Evolutionary conservation across 2,888 invertebrate genomes (phyloP).

Genomic region (Rhogogaster chlorosoma): DNA sequence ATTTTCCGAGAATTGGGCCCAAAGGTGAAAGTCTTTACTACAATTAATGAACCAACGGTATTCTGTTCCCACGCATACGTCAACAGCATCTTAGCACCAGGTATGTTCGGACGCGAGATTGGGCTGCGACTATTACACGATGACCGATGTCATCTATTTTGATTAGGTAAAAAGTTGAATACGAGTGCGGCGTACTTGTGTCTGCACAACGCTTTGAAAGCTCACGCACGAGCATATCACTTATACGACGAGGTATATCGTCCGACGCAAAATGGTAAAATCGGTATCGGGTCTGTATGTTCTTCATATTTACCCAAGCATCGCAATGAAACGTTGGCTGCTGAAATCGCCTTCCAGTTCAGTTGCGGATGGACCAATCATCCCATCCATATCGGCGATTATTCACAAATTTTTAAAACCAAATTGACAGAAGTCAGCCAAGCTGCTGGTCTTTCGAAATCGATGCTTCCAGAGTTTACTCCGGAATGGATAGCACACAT

Average conservation of each 20-base stretch:
- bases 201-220: slow-evolving; percentile 86
- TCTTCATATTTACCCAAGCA: slow-evolving; percentile 58
- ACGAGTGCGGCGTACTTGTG: slow-evolving; percentile 82
- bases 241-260: slow-evolving; percentile 83
- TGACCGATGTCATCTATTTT: neutral
- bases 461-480: slow-evolving; percentile 70
- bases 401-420: slow-evolving; percentile 78
- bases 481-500: slow-evolving; percentile 70
- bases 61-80: slow-evolving; percentile 81
- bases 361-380: slow-evolving; percentile 78
- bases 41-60: slow-evolving; percentile 87
- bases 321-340: slow-evolving; percentile 55
- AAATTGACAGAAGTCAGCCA: slow-evolving; percentile 76
- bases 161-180: neutral
- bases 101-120: slow-evolving; percentile 45
- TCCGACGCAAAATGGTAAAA: slow-evolving; percentile 79
- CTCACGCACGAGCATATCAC: slow-evolving; percentile 86
- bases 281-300: slow-evolving; percentile 60
- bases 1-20: slow-evolving; percentile 82
- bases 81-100: slow-evolving; percentile 66
- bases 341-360: slow-evolving; percentile 69
- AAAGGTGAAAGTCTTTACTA: slow-evolving; percentile 85
- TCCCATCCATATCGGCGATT: slow-evolving; percentile 79
- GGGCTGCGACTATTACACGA: neutral
- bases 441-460: slow-evolving; percentile 74